phyloP scores from a whole-genome alignment of 2,113 vertebrate genomes.

The Notarius quadriscutis region DNA sequence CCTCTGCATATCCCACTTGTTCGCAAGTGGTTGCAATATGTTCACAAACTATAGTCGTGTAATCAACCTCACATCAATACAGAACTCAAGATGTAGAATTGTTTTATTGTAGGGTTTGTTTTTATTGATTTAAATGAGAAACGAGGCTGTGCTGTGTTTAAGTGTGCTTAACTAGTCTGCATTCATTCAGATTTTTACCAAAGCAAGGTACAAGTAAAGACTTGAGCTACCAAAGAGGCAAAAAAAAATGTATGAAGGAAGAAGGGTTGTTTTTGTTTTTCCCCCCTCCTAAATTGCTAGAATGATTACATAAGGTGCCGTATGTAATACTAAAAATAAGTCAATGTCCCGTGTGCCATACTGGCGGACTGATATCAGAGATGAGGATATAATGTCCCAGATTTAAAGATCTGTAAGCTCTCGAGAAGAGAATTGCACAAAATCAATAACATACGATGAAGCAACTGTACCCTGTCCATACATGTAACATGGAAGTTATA shows the following conservation, averaged over 20 bases:
- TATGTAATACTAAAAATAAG: background rate
- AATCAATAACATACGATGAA: background rate
- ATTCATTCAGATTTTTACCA: background rate
- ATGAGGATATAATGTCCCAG: background rate
- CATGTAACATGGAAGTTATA: background rate
- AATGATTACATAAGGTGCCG: background rate
- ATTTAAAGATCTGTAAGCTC: background rate
- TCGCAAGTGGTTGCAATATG: no score
- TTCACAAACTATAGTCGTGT: background rate
- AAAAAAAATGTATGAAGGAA: background rate
- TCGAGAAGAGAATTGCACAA: background rate
- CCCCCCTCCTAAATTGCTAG: background rate
- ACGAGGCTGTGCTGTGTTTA: background rate
- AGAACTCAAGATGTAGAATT: background rate
- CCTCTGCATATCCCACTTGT: background rate
- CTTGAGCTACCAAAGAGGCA: background rate
- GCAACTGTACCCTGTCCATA: conserved; percentile 35
- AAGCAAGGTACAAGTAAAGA: background rate
- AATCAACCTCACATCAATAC: background rate
- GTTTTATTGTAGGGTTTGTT: background rate
- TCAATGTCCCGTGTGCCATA: background rate
- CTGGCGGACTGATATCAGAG: background rate
- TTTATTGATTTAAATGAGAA: background rate
- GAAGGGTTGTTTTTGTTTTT: background rate
- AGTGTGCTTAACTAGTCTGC: background rate